Conservation (phyloP, 2,888 invertebrate species). For the Drosophila seclusa region DNA sequence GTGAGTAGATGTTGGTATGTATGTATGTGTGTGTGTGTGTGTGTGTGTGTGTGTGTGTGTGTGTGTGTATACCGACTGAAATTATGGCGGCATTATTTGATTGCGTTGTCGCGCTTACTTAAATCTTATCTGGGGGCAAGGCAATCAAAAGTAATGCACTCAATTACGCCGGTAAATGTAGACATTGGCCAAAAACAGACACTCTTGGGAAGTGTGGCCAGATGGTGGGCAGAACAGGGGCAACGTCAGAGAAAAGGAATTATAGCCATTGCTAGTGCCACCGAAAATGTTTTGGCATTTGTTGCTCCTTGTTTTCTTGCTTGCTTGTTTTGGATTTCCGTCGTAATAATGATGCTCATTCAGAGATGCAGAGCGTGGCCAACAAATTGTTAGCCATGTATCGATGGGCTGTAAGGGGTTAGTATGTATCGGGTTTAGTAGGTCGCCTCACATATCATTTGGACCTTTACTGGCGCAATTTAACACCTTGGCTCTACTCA, state of each 20-base stretch:
- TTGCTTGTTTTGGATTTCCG: neutral
- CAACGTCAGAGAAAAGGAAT: neutral
- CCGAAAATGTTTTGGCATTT: slow-evolving; percentile 2
- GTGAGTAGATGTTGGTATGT: neutral
- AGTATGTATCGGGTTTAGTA: neutral
- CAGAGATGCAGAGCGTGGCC: neutral
- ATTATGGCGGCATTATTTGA: slow-evolving; percentile 67
- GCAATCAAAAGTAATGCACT: slow-evolving; percentile 76
- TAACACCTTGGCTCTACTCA: neutral
- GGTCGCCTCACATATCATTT: neutral
- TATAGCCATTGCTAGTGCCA: slow-evolving; percentile 1
- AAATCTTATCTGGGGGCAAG: slow-evolving; percentile 42
- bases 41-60: neutral
- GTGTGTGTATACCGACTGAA: slow-evolving; percentile 28
- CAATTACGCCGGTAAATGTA: slow-evolving; percentile 69
- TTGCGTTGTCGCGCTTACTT: slow-evolving; percentile 45
- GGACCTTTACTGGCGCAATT: neutral
- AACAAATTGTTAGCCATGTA: neutral
- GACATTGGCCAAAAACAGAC: slow-evolving; percentile 14
- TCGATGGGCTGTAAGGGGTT: neutral
- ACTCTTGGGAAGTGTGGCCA: neutral
- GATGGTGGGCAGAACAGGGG: neutral
- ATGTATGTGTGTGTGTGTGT: neutral
- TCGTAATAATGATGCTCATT: neutral
- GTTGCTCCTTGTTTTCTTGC: neutral